A percentile compares a stretch with the other conserved stretches of the same genome.
These are phyloP conservation scores for Acanthococcus lagerstroemiae DNA, from an alignment of 2,888 invertebrate species.

Conservation along the genomic window DNA sequence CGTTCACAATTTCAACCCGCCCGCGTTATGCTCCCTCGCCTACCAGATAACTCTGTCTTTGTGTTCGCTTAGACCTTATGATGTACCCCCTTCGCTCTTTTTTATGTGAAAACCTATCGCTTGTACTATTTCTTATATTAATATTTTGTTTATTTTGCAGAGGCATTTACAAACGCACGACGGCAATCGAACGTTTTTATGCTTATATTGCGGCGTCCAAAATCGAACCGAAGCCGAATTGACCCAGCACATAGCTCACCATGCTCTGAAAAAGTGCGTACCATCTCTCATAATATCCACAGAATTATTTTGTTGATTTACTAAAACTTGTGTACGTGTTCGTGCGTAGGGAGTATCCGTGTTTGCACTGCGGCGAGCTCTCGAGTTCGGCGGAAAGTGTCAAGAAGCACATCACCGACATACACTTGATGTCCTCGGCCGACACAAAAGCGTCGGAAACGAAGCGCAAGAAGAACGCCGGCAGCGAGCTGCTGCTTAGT, in stretches of 20 bases:
- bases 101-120: no score
- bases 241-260: constrained; percentile 18
- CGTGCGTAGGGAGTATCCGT: constrained; percentile 19
- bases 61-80: no score
- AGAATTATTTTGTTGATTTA: neutral
- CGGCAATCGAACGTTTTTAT: constrained; percentile 1
- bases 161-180: constrained; percentile 18
- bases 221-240: constrained; percentile 20
- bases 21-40: no score
- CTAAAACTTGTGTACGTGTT: neutral
- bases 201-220: constrained; percentile 6
- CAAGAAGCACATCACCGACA: constrained; percentile 21
- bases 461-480: constrained; percentile 5
- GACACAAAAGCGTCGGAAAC: constrained; percentile 29
- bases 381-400: constrained; percentile 2
- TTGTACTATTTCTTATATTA: neutral
- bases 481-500: constrained; percentile 33
- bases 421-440: constrained; percentile 34
- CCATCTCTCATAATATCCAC: neutral
- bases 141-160: neutral
- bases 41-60: no score
- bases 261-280: constrained; percentile 13
- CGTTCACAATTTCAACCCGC: no score
- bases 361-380: constrained; percentile 25
- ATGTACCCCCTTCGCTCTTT: no score